A percentile compares a stretch with the other conserved stretches of the same genome.
Evolutionary conservation across 2,888 invertebrate genomes (phyloP).

Genomic region (Cacoxenus indagator): DNA sequence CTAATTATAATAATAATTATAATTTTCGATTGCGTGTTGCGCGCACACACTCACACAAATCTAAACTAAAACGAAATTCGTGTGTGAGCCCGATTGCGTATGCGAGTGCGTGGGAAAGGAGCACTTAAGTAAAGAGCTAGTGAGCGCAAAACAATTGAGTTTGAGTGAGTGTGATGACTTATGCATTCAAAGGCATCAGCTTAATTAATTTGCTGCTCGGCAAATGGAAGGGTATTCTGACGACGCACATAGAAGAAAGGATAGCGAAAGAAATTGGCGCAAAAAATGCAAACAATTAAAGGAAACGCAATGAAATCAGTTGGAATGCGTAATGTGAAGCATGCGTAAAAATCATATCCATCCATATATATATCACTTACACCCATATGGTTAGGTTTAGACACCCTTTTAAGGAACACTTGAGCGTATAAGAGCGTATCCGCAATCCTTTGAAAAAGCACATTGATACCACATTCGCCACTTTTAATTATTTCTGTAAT

Average conservation of each 20-base stretch:
- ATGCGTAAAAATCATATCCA: too few relatives aligned
- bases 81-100: not conserved
- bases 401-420: too few relatives aligned
- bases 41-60: not conserved
- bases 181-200: conserved; percentile 55
- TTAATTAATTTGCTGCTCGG: conserved; percentile 41
- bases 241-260: not conserved
- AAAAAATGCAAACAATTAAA: conserved; percentile 32
- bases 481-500: too few relatives aligned
- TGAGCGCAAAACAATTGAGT: too few relatives aligned
- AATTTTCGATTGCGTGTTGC: conserved; percentile 27
- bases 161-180: conserved; percentile 35
- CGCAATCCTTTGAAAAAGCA: too few relatives aligned
- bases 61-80: not conserved
- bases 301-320: conserved; percentile 48
- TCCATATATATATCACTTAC: too few relatives aligned
- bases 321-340: conserved; percentile 60
- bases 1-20: not conserved
- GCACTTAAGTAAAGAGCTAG: too few relatives aligned
- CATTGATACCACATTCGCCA: too few relatives aligned
- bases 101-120: too few relatives aligned
- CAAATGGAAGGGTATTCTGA: not conserved
- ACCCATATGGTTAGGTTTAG: too few relatives aligned
- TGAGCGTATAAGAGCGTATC: too few relatives aligned
- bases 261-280: conserved; percentile 12